phyloP scores from a whole-genome alignment of 2,888 invertebrate genomes.

The Synergus umbraculus region DNA sequence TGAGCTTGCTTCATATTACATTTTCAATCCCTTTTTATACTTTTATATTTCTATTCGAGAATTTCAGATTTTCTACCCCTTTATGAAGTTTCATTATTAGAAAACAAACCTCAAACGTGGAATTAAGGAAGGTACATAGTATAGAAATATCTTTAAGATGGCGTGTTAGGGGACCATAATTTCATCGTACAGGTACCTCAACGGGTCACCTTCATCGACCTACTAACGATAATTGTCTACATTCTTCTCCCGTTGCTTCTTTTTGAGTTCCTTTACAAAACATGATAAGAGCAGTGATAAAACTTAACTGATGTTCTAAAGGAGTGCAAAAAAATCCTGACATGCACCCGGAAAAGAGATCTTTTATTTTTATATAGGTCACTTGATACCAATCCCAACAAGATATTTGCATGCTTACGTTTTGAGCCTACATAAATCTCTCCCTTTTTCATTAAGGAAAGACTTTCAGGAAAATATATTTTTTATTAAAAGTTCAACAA shows the following conservation, averaged over 20 bases:
- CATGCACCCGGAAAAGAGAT: neutral
- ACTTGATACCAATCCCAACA: neutral
- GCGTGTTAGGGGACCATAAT: conserved; percentile 69
- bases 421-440: neutral
- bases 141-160: conserved; percentile 58
- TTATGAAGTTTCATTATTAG: neutral
- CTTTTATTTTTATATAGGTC: neutral
- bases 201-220: conserved; percentile 70
- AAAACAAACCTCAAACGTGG: neutral
- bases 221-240: conserved; percentile 60
- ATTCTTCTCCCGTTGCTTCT: conserved; percentile 41
- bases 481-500: no score
- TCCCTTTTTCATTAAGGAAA: neutral
- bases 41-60: neutral
- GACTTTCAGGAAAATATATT: no score
- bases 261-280: conserved; percentile 24
- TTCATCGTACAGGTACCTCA: conserved; percentile 51
- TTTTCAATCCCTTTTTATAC: neutral
- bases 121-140: neutral
- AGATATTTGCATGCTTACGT: conserved; percentile 6
- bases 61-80: no score
- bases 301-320: conserved; percentile 3
- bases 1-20: neutral
- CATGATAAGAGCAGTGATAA: conserved; percentile 10
- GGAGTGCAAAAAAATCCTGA: neutral